Percentiles rank a stretch among this genome's conserved stretches.
Conservation (phyloP, 2,113 vertebrate genomes). For the Alaudala cheleensis region DNA sequence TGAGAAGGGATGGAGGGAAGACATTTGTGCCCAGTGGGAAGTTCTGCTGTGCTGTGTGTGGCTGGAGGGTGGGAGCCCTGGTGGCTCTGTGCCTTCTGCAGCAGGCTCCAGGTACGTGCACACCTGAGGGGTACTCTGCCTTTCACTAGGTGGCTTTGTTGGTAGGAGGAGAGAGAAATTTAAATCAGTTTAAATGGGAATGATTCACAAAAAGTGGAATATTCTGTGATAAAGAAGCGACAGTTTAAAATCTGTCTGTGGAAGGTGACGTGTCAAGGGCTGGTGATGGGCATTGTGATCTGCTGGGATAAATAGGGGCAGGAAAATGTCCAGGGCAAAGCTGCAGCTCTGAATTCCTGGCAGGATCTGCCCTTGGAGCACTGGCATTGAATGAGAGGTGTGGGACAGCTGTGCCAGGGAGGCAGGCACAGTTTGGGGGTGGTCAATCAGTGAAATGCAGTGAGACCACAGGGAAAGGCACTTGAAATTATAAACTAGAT, state of each 20-base stretch:
- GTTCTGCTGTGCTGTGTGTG: neutral
- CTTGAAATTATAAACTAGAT: accelerated
- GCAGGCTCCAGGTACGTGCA: neutral
- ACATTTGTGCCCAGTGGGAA: accelerated
- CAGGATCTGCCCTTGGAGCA: neutral
- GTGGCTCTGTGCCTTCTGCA: neutral
- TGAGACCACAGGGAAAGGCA: neutral
- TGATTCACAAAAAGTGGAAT: neutral
- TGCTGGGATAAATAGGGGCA: neutral
- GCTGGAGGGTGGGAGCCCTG: neutral
- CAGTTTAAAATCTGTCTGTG: neutral
- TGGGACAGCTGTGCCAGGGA: neutral
- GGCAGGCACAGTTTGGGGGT: neutral
- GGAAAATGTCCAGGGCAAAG: accelerated
- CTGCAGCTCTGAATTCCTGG: neutral
- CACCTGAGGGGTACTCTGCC: neutral
- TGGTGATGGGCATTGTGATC: accelerated
- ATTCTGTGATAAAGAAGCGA: accelerated
- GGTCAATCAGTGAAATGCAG: neutral
- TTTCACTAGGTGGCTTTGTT: neutral
- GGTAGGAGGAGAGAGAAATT: neutral
- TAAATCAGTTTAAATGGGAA: neutral
- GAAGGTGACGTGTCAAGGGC: neutral
- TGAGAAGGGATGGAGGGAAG: neutral
- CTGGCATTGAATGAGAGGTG: accelerated